Conservation (phyloP, 1,140 invertebrate species). For the Acromyrmex charruanus region DNA sequence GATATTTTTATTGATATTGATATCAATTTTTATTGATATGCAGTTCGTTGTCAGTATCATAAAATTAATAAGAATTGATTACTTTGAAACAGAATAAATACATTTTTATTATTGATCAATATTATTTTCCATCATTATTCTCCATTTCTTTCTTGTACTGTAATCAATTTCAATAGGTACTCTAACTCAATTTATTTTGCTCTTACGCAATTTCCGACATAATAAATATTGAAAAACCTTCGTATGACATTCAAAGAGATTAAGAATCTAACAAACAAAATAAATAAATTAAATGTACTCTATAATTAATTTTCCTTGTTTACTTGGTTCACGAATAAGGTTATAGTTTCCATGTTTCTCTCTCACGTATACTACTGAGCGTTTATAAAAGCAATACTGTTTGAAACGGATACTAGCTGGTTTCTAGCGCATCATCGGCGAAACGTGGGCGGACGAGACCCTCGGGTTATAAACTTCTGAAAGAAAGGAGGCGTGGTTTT, state of each 20-base stretch:
- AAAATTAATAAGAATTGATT: no score
- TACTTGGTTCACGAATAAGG: not conserved
- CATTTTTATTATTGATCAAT: not conserved
- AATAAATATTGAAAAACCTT: not conserved
- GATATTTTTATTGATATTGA: no score
- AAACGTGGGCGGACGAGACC: conserved; percentile 61
- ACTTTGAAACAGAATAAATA: no score
- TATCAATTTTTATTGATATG: no score
- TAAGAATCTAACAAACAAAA: not conserved
- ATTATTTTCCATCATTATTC: not conserved
- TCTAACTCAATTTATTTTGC: conserved; percentile 11
- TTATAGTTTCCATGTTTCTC: conserved; percentile 12
- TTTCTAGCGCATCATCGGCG: conserved; percentile 53
- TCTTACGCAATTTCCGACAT: not conserved
- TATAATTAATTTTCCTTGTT: not conserved
- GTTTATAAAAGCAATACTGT: conserved; percentile 14
- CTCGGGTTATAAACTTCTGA: conserved; percentile 55
- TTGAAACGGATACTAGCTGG: conserved; percentile 33
- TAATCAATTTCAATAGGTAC: not conserved
- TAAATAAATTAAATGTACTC: not conserved
- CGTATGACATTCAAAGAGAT: conserved; percentile 3
- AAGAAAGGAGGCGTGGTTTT: conserved; percentile 68
- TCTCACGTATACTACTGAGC: not conserved
- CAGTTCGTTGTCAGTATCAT: no score
- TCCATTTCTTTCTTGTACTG: not conserved